Base-by-base conservation (phyloP, 2,797 vertebrate genomes). In the Eurystomus glaucurus region DNA sequence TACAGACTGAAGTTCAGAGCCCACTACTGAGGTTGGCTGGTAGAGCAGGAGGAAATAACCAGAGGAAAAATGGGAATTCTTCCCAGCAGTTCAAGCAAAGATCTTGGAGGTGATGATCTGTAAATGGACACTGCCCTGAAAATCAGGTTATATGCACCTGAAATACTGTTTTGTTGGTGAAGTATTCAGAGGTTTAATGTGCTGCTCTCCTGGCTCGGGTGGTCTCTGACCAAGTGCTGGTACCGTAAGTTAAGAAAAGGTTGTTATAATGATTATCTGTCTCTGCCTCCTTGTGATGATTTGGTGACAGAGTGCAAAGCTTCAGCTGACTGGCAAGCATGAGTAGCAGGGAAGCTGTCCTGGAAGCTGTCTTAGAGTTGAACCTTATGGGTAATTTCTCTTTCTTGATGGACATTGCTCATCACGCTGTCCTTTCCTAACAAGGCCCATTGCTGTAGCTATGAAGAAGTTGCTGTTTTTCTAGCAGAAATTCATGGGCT, bases 1-100 rank as follows among this genome's bases (percentile, higher is more conserved):
- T 8, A 33, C 14, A 71, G 48, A 72, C 26, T 69, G 74, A 60
- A 77, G 57, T 91, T 77, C 76, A 83, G 39, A 85, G 82, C 19
- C 25, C 26, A 22, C 25, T 74, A 5, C 33, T 45, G 61, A 39
- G 25, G 5, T 18, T 90, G 64, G 6, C 66, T 77, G 41, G 45
- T 81, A 0, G 2, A 90, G 33, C 79, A 88, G 60, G 22, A 80
- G 43, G 61, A 84, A 71, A 37, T 71, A 69, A 89, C 33, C 20
- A 15, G 9, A 45, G 45, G 15, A 72, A 17, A 86, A 88, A 50
- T 17, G 37, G 4, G 5, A 35, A 22, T 93, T 84, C 14, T 64
- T 85, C 31, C 6, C 55, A 57, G 1, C 1, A 12, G 23, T 33
- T 77, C 1, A 10, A 60, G 52, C 11, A 14, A 82, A 37, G 50